Conservation (phyloP, 1,140 invertebrate species). For the Sitodiplosis mosellana region DNA sequence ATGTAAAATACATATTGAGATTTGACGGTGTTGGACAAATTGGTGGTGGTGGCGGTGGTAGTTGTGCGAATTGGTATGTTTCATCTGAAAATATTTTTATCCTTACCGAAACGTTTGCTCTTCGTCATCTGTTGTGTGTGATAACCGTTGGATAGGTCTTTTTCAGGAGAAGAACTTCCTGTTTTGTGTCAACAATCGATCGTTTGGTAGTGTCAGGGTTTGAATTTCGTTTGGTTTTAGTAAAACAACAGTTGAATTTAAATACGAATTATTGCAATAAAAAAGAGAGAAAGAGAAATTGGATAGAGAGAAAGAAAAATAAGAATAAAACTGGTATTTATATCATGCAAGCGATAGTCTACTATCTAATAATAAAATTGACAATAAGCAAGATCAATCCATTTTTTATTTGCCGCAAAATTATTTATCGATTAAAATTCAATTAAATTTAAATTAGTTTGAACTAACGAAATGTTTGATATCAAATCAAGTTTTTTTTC, state of each 20-base stretch:
- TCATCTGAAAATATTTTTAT: background rate
- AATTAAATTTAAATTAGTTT: too few species aligned
- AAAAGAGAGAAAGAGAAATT: background rate
- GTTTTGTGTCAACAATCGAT: background rate
- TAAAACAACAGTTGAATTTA: background rate
- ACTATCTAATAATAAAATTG: too few species aligned
- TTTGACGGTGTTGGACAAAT: too few species aligned
- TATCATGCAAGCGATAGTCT: too few species aligned
- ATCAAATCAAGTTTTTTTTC: too few species aligned
- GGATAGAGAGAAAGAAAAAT: background rate
- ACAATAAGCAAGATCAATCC: too few species aligned
- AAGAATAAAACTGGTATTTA: too few species aligned
- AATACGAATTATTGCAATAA: background rate
- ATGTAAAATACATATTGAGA: background rate
- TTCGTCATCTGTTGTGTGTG: background rate
- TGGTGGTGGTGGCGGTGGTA: too few species aligned
- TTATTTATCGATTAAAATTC: too few species aligned
- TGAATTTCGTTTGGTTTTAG: background rate
- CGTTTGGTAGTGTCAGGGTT: background rate
- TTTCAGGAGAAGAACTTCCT: background rate
- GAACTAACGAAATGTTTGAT: too few species aligned
- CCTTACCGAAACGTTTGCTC: constrained; percentile 1
- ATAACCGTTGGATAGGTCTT: background rate
- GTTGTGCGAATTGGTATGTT: background rate
- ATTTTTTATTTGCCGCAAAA: too few species aligned